These are phyloP conservation scores for Desmodus rotundus DNA, from an alignment of 2,113 vertebrate genomes.

Conservation along the genomic window DNA sequence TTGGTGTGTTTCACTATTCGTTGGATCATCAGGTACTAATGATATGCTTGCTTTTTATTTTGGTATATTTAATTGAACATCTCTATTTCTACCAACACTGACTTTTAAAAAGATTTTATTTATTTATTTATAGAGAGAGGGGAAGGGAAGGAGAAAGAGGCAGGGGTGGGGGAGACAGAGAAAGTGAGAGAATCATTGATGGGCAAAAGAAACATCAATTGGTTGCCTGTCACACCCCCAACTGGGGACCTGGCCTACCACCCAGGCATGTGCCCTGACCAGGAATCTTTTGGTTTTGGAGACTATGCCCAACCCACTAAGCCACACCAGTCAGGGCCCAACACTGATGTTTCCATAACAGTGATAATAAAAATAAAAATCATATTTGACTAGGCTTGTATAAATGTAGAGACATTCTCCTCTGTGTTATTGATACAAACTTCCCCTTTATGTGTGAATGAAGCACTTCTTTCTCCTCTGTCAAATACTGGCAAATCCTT, in stretches of 20 bases:
- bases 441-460: not conserved
- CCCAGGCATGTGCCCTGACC: no score
- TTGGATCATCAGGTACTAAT: not conserved
- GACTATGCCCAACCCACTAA: no score
- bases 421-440: not conserved
- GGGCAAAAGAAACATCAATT: no score
- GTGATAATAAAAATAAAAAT: not conserved
- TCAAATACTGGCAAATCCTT: not conserved
- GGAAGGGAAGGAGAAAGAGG: no score
- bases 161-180: no score
- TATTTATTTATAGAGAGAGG: no score
- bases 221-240: no score
- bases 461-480: not conserved
- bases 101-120: not conserved
- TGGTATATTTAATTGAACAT: not conserved
- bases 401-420: not conserved
- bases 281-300: no score
- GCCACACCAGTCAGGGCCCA: not conserved
- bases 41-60: not conserved
- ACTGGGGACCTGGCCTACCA: no score
- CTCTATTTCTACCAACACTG: not conserved
- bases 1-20: not conserved
- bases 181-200: no score
- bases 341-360: not conserved
- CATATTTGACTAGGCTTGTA: not conserved